phyloP scores from a whole-genome alignment of 2,113 vertebrate species.

The Nothocercus nigrocapillus region DNA sequence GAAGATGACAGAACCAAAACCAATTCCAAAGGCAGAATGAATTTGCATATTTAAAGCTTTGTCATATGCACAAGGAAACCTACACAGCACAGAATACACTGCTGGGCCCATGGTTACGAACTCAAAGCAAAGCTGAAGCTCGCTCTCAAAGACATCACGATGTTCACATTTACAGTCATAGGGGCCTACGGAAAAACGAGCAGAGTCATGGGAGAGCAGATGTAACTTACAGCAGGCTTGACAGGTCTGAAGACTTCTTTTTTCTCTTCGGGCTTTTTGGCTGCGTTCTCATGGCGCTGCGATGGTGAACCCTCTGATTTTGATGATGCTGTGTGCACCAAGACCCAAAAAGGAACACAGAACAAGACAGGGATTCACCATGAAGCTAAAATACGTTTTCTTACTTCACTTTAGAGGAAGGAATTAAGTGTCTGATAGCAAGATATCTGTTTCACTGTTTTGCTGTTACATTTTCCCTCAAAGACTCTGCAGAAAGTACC shows the following conservation, averaged over 20 bases:
- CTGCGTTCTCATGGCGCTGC: constrained; percentile 87
- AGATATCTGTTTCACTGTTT: background rate
- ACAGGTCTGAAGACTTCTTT: constrained; percentile 88
- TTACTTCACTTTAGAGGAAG: background rate
- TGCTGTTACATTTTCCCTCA: background rate
- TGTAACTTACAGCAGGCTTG: constrained; percentile 89
- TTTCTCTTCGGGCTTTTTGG: constrained; percentile 92
- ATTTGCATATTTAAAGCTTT: background rate
- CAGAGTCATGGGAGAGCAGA: background rate
- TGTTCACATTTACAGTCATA: background rate
- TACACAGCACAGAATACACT: background rate
- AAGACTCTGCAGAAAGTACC: background rate
- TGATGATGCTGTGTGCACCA: constrained; percentile 85
- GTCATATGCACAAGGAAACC: background rate
- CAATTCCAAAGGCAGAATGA: constrained; percentile 38
- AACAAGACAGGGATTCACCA: background rate
- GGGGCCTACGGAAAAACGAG: background rate
- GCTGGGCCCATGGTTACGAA: background rate
- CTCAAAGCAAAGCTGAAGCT: background rate
- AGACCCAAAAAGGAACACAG: constrained; percentile 33
- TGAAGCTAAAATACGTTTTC: background rate
- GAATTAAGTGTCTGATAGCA: background rate
- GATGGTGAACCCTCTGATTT: constrained; percentile 94
- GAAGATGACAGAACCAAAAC: constrained; percentile 27
- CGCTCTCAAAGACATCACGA: background rate